Base-by-base conservation (phyloP, 1,140 invertebrate species). In the Diabrotica undecimpunctata region DNA sequence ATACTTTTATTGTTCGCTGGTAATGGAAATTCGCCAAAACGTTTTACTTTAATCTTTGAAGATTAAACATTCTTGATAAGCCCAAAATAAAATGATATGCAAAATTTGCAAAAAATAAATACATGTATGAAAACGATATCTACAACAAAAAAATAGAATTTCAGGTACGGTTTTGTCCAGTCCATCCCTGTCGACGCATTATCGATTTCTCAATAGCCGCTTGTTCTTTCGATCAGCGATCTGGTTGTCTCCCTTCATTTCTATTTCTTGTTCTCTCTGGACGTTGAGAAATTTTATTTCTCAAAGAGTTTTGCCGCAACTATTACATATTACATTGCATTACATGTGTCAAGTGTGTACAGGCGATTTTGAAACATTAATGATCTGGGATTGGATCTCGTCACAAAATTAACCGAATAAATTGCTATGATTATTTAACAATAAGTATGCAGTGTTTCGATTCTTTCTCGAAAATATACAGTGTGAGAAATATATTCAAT, bases 281-380 rank as follows among this genome's bases (percentile, higher is more conserved):
- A n/a, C 41, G 41, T 46, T 46, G 41, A n/a, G 41, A 46, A 46
- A 46, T 46, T 46, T 8, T 46, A n/a, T 46, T 46, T 46, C 41
- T 46, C 41, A 46, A 46, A 46, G 41, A 46, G 41, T 46, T 46
- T 46, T 46, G 41, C 41, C 41, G 41, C 41, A 46, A 46, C 25
- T 25, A 25, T 25, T 25, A 25, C n/a, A 46, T 46, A 46, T 46
- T 46, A 46, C 41, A n/a, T 46, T 46, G 41, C 41, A 46, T 46
- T 46, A 46, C 41, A 46, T 46, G 41, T n/a, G 41, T 46, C 41
- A 46, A 46, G 41, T 46, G 41, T 46, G 41, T 46, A 46, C 41
- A 46, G 8, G 8, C n/a, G 41, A 46, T 46, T 46, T 46, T 46
- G 41, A 10, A 46, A 46, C n/a, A 46, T 8, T 46, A 46, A 46